Percentiles rank a stretch among this genome's conserved stretches.
phyloP scores from a whole-genome alignment of 2,113 vertebrate species.

The Lipotes vexillifer region DNA sequence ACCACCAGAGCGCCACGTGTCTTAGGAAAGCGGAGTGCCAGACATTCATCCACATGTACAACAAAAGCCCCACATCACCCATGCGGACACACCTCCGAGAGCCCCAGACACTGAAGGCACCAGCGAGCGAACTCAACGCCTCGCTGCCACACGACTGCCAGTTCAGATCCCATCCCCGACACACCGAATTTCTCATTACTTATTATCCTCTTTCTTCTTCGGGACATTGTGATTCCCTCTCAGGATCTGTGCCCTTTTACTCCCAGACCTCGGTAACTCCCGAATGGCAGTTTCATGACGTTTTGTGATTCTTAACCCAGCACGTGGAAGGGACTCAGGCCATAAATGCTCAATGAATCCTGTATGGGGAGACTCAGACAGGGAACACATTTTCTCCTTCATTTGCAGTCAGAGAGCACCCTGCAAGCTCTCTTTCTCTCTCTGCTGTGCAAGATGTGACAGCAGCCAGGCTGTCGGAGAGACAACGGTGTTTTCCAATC shows the following conservation, averaged over 20 bases:
- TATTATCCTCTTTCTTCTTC: constrained; percentile 73
- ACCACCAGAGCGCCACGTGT: neutral
- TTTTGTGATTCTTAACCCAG: constrained; percentile 85
- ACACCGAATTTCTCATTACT: constrained; percentile 72
- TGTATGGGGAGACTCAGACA: constrained; percentile 65
- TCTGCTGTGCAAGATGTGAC: constrained; percentile 46
- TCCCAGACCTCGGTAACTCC: constrained; percentile 81
- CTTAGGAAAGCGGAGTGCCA: neutral
- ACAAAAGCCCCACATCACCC: neutral
- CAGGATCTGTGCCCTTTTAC: constrained; percentile 80
- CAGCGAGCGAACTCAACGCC: constrained; percentile 43
- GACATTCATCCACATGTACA: neutral
- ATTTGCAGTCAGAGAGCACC: constrained; percentile 80
- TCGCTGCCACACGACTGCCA: neutral
- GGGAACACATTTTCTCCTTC: constrained; percentile 79
- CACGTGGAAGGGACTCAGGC: constrained; percentile 69
- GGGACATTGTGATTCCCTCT: constrained; percentile 67
- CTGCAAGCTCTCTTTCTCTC: neutral
- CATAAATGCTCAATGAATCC: constrained; percentile 82
- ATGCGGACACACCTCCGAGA: neutral
- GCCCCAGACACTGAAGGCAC: neutral
- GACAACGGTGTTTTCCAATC: constrained; percentile 58
- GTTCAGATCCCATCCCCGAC: constrained; percentile 58
- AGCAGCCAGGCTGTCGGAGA: constrained; percentile 74
- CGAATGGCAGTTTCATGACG: constrained; percentile 78